Base-by-base conservation (phyloP, 2,888 invertebrate genomes). In the Alviniconcha strummeri region DNA sequence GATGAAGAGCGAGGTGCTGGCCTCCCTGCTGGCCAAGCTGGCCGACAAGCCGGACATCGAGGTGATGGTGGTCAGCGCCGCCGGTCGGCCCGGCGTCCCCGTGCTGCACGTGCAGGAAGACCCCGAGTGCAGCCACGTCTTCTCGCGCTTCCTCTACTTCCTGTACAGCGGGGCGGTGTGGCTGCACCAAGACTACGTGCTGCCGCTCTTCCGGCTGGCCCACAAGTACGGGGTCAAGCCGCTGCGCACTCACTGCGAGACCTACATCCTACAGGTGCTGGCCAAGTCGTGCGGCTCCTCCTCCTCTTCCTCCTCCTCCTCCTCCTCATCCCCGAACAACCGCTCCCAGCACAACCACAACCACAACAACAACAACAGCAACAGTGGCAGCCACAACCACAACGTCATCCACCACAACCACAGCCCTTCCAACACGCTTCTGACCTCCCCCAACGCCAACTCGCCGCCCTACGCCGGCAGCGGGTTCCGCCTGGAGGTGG, bases 141-240 rank as follows among this genome's bases (percentile, higher is more conserved):
- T 93, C 86, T 90, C 91, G 36, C 88, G 91, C 15, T 93, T 93
- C 85, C 88, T 93, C 56, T 92, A 92, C 83, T 93, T 92, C 83
- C 90, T 92, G 75, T 93, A 93, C 87, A 92, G 92, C 82, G 93
- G 93, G 8, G 90, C 90, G 1, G 91, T 93, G 52, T 90, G 91
- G 90, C 87, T 93, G 81, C 92, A 91, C 83, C 86, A 92, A 74
- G 91, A 91, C 72, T 91, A 92, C 86, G 92, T 92, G 17, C 88
- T 93, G 75, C 90, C 92, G 7, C 88, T 93, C 57, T 92, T 90
- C 84, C 89, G 90, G 83, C 88, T 93, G 81, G 91, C 92, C 4
- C 90, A 91, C 79, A 92, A 92, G 85, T 93, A 93, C 84, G 89
- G 90, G 54, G 91, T 93, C 9, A 88, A 88, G 75, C 84, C 91